Evolutionary conservation across 2,888 invertebrate genomes (phyloP).

Genomic region (Ornithoptera alexandrae): DNA sequence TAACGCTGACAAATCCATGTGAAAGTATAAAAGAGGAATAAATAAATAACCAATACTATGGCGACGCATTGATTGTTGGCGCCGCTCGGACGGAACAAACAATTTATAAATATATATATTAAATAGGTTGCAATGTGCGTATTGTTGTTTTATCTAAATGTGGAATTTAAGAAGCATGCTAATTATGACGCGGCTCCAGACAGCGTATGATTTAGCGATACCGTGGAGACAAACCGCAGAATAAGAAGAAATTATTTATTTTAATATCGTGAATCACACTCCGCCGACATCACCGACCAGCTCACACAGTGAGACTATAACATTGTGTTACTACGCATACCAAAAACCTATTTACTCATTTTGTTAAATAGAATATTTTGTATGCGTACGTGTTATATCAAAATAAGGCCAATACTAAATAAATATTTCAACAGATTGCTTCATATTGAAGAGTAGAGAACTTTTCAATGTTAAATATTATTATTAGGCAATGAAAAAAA

Average conservation of each 20-base stretch:
- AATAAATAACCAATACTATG: conserved; percentile 5
- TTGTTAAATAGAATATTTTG: not conserved
- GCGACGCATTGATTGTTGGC: conserved; percentile 16
- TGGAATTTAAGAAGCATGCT: conserved; percentile 32
- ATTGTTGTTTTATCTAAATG: conserved; percentile 32
- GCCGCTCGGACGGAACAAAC: conserved; percentile 26
- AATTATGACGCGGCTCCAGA: conserved; percentile 39
- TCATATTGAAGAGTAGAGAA: not conserved
- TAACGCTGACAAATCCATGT: conserved; percentile 1
- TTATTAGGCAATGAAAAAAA: not conserved
- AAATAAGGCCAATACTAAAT: not conserved
- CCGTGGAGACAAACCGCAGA: conserved; percentile 45
- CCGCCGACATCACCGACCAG: conserved; percentile 15
- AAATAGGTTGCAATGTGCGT: conserved; percentile 22
- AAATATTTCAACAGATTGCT: conserved; percentile 9
- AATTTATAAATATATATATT: conserved; percentile 24
- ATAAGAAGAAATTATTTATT: conserved; percentile 58
- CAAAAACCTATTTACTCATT: conserved; percentile 6
- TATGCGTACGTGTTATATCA: conserved; percentile 1
- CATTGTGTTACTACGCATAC: conserved; percentile 22
- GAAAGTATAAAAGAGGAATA: conserved; percentile 1
- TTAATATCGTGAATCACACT: conserved; percentile 62
- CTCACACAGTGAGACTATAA: conserved; percentile 31
- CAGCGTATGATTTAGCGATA: conserved; percentile 52
- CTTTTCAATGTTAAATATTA: not conserved